Conservation (phyloP, 2,888 invertebrate genomes). For the Mythimna pallens region DNA sequence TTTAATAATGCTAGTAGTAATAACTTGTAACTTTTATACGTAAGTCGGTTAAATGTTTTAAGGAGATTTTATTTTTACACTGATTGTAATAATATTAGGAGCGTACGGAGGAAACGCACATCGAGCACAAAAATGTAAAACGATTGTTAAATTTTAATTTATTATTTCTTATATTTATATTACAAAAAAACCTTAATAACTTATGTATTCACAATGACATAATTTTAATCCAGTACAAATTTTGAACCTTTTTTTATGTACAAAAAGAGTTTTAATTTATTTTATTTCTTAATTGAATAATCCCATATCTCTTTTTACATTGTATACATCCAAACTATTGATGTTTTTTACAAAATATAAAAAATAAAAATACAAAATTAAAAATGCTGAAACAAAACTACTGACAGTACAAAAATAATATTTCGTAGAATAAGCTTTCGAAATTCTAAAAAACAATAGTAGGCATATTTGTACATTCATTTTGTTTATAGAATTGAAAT, state of each 20-base stretch:
- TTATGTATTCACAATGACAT: neutral
- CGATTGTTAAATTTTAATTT: conserved; percentile 47
- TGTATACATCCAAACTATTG: conserved; percentile 54
- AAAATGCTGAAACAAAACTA: conserved; percentile 41
- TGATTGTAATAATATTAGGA: conserved; percentile 76
- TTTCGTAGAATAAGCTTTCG: conserved; percentile 71
- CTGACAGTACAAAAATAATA: conserved; percentile 75
- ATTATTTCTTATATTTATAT: neutral
- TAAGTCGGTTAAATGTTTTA: conserved; percentile 81
- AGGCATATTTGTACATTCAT: conserved; percentile 2
- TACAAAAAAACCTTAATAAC: conserved; percentile 2
- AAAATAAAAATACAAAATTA: conserved; percentile 41
- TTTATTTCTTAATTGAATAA: conserved; percentile 58
- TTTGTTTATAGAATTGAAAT: neutral
- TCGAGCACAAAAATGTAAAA: conserved; percentile 74
- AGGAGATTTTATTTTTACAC: conserved; percentile 85
- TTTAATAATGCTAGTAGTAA: conserved; percentile 69
- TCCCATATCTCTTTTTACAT: conserved; percentile 68
- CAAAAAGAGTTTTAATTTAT: neutral
- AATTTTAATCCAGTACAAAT: conserved; percentile 32
- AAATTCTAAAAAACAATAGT: conserved; percentile 29
- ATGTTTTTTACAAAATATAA: conserved; percentile 60
- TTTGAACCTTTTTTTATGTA: conserved; percentile 16
- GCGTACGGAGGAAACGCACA: conserved; percentile 76
- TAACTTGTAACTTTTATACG: conserved; percentile 82